Evolutionary conservation across 2,113 vertebrate species (phyloP).

Genomic region (Scomber colias): DNA sequence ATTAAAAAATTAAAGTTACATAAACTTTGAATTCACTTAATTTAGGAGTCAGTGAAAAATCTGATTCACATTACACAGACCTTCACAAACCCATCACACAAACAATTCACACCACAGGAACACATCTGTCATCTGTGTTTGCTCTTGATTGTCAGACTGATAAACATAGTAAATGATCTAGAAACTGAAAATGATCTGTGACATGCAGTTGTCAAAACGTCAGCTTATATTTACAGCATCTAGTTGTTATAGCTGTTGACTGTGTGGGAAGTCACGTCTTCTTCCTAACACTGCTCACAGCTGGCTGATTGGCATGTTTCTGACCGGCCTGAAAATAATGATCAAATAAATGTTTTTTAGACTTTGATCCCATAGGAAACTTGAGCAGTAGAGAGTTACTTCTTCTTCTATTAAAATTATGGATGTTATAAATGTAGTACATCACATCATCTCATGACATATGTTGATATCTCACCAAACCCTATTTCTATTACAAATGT

Average conservation of each 20-base stretch:
- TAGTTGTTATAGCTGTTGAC: conserved; percentile 1
- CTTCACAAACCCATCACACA: background rate
- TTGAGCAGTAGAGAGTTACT: background rate
- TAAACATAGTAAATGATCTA: background rate
- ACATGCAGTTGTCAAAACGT: background rate
- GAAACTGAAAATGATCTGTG: background rate
- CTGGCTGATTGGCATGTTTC: background rate
- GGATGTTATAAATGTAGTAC: too few species aligned
- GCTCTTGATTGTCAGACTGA: background rate
- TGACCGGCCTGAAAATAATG: too few species aligned
- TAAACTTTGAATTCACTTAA: too few species aligned
- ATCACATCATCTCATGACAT: background rate
- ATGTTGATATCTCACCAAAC: background rate
- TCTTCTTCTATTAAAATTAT: too few species aligned
- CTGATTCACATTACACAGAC: background rate
- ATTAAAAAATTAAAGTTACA: too few species aligned
- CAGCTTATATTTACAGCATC: conserved; percentile 17
- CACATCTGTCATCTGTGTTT: background rate
- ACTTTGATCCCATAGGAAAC: background rate
- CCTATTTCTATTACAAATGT: background rate
- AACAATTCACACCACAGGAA: background rate
- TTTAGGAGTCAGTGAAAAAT: too few species aligned
- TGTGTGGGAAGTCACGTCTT: background rate
- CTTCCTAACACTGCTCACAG: background rate
- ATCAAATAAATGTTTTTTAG: background rate